Conservation (phyloP, 2,797 vertebrate genomes). For the Brotogeris chrysoptera region DNA sequence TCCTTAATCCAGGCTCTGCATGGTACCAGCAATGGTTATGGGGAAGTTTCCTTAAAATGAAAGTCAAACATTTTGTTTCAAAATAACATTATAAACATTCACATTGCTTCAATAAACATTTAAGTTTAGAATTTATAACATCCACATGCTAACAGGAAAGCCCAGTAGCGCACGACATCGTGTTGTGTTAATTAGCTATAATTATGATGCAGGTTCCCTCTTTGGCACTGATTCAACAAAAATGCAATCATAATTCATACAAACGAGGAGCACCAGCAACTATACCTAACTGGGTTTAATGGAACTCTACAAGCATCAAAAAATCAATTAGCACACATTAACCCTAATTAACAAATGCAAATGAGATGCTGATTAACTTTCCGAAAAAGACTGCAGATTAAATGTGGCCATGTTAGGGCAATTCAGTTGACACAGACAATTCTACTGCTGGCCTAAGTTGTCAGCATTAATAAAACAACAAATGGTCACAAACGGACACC, state of each 20-base stretch:
- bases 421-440: constrained; percentile 78
- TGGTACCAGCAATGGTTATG: not conserved
- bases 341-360: constrained; percentile 87
- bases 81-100: not conserved
- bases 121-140: constrained; percentile 72
- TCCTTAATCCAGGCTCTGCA: not conserved
- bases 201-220: constrained; percentile 79
- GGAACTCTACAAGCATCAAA: constrained; percentile 83
- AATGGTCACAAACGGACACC: constrained; percentile 62
- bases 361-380: constrained; percentile 80
- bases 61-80: not conserved
- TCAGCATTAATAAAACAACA: constrained; percentile 77
- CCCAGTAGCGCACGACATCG: constrained; percentile 63
- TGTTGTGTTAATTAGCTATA: constrained; percentile 87
- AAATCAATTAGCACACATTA: constrained; percentile 89
- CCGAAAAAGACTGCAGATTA: constrained; percentile 73
- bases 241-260: constrained; percentile 81
- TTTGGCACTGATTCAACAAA: constrained; percentile 83
- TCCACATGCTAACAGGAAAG: constrained; percentile 58
- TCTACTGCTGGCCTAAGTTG: constrained; percentile 74
- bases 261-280: constrained; percentile 75
- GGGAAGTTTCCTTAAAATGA: not conserved
- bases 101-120: constrained; percentile 42
- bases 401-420: constrained; percentile 80
- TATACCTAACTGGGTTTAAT: constrained; percentile 78